Evolutionary conservation across 2,113 vertebrate genomes (phyloP).

Genomic region (Oriolus oriolus): DNA sequence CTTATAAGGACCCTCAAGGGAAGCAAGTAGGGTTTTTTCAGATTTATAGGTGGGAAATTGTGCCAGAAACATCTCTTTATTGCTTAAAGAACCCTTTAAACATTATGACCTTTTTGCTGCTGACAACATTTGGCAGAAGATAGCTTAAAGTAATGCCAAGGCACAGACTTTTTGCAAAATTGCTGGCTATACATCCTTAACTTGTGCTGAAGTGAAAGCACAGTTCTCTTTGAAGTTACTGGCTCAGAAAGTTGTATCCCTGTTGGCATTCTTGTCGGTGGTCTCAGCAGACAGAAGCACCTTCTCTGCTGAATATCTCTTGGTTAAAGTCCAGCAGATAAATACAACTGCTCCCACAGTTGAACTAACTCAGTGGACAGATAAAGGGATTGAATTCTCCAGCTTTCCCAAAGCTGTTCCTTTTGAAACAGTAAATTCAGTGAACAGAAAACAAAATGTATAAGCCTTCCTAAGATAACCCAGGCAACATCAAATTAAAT

Average conservation of each 20-base stretch:
- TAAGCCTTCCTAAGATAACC: not conserved
- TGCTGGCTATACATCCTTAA: not conserved
- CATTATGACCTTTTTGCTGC: not conserved
- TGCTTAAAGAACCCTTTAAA: not conserved
- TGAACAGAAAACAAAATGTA: not conserved
- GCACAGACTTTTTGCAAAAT: not conserved
- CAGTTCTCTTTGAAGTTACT: not conserved
- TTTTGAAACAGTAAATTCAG: conserved; percentile 1
- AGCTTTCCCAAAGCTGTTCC: not conserved
- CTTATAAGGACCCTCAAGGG: not conserved
- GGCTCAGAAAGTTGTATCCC: not conserved
- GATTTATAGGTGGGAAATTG: not conserved
- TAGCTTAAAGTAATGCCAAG: not conserved
- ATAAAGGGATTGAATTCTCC: conserved; percentile 35
- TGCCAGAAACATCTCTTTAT: not conserved
- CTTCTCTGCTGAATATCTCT: not conserved
- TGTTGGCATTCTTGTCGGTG: not conserved
- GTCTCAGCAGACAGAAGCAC: not conserved
- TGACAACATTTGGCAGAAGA: not conserved
- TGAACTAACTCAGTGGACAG: not conserved
- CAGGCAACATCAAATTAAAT: conserved; percentile 10
- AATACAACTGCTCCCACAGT: not conserved
- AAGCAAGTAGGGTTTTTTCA: not conserved
- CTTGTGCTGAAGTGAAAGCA: not conserved
- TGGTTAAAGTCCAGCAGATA: not conserved